Conservation (phyloP, 2,888 invertebrate genomes). For the Tholera decimalis region DNA sequence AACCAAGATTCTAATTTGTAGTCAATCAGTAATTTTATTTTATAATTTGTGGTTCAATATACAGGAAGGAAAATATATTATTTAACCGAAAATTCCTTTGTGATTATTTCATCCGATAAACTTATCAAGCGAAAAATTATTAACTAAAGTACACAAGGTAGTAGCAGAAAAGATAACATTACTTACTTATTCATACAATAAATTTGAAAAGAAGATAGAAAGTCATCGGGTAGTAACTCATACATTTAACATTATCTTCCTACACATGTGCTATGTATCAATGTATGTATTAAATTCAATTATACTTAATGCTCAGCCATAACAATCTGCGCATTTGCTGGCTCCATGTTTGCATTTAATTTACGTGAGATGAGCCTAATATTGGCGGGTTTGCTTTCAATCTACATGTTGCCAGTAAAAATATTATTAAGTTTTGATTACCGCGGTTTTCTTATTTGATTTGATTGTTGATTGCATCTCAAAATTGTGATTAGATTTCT, state of each 20-base stretch:
- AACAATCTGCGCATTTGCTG: constrained; percentile 52
- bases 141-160: no score
- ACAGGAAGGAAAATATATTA: no score
- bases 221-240: neutral
- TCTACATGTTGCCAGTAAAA: constrained; percentile 68
- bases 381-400: constrained; percentile 69
- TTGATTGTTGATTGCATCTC: neutral
- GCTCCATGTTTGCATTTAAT: constrained; percentile 73
- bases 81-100: no score
- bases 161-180: no score
- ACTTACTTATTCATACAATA: no score
- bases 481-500: neutral
- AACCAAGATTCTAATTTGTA: no score
- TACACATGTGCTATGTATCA: neutral
- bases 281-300: constrained; percentile 48
- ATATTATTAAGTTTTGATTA: constrained; percentile 41
- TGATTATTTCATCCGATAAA: no score
- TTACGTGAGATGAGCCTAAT: constrained; percentile 64
- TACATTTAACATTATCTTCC: neutral
- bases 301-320: constrained; percentile 52
- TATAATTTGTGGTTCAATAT: no score
- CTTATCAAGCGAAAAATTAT: no score
- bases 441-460: constrained; percentile 1
- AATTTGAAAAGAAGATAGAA: no score
- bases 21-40: no score